phyloP scores from a whole-genome alignment of 1,140 invertebrate genomes.

The Solen grandis region DNA sequence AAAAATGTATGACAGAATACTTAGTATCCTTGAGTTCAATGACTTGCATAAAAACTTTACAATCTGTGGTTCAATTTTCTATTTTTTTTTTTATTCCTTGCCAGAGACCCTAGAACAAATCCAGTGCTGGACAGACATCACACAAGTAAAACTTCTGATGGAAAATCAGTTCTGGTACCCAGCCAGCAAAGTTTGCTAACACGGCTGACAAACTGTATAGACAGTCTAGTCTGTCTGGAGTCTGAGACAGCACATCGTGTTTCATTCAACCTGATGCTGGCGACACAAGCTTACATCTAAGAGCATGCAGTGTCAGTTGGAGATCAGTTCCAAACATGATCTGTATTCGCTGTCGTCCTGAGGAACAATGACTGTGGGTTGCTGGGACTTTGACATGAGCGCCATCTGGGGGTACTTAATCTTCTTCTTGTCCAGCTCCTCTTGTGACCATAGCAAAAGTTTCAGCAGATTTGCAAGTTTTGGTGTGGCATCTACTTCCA shows the following conservation, averaged over 20 bases:
- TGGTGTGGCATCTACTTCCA: conserved; percentile 92
- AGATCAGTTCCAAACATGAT: background rate
- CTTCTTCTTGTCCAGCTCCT: conserved; percentile 96
- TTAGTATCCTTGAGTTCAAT: too few relatives aligned
- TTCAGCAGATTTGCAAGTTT: conserved; percentile 95
- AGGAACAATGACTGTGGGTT: conserved; percentile 18
- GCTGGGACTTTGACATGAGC: conserved; percentile 75
- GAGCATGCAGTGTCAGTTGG: background rate
- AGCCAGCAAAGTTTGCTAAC: too few relatives aligned
- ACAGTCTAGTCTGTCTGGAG: too few relatives aligned
- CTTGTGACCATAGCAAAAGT: conserved; percentile 96
- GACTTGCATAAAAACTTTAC: too few relatives aligned
- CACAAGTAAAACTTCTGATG: too few relatives aligned
- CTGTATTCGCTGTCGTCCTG: conserved; percentile 18
- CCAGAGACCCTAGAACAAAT: too few relatives aligned
- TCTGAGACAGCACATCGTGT: background rate
- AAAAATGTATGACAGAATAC: too few relatives aligned
- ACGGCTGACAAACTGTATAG: too few relatives aligned
- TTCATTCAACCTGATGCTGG: background rate
- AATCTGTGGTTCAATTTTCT: too few relatives aligned
- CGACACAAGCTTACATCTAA: background rate
- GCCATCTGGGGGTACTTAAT: conserved; percentile 95
- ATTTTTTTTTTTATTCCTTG: too few relatives aligned
- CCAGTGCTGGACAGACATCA: too few relatives aligned
- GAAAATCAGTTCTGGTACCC: too few relatives aligned